Evolutionary conservation across 2,888 invertebrate genomes (phyloP).

Genomic region (Caenorhabditis sp.): DNA sequence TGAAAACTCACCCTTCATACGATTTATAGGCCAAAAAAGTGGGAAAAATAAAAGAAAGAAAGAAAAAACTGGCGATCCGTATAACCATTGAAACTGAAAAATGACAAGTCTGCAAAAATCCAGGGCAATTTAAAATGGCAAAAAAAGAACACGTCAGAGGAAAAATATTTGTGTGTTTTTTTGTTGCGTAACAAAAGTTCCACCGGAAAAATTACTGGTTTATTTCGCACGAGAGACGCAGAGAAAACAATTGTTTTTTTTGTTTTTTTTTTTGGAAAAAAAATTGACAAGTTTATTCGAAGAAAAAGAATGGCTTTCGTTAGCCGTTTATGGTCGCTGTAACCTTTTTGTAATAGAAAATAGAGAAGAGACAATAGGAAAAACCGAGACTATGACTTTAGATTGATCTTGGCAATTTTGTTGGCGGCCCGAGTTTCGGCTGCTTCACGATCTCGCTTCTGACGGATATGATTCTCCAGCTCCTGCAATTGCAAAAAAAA

Average conservation of each 20-base stretch:
- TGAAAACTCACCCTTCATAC: background rate
- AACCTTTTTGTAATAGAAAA: background rate
- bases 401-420: constrained; percentile 36
- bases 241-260: background rate
- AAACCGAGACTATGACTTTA: background rate
- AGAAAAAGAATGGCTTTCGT: no score
- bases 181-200: background rate
- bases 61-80: background rate
- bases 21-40: background rate
- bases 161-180: background rate
- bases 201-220: constrained; percentile 1
- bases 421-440: constrained; percentile 54
- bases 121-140: background rate
- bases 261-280: background rate
- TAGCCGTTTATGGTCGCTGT: no score
- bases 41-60: background rate
- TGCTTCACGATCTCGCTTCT: constrained; percentile 50
- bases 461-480: constrained; percentile 48
- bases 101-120: background rate
- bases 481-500: constrained; percentile 47
- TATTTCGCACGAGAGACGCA: background rate
- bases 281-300: background rate
- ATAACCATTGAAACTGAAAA: background rate
- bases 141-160: background rate
- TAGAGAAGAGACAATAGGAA: background rate